Conservation (phyloP, 2,888 invertebrate species). For the Mystacides longicornis region DNA sequence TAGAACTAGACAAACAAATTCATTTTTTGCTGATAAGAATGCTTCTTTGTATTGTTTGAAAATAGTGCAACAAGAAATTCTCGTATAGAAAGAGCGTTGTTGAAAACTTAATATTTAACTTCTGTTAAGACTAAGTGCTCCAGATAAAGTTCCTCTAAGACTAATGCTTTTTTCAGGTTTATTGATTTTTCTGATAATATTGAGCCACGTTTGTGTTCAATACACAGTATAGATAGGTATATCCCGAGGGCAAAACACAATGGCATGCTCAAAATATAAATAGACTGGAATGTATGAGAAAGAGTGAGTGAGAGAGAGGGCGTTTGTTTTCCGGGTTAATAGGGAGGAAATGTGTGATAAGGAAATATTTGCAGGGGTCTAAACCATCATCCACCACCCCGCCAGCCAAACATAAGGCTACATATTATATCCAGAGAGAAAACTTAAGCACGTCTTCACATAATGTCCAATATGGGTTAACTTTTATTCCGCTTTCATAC, state of each 20-base stretch:
- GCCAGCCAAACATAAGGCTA: slow-evolving; percentile 10
- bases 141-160: no score
- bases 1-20: no score
- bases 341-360: slow-evolving; percentile 27
- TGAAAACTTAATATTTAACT: no score
- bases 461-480: slow-evolving; percentile 18
- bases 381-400: slow-evolving; percentile 14
- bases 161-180: no score
- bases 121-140: no score
- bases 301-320: slow-evolving; percentile 23
- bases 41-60: no score
- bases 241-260: slow-evolving; percentile 19
- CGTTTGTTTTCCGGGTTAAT: slow-evolving; percentile 26
- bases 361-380: slow-evolving; percentile 25
- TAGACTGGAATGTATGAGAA: slow-evolving; percentile 23
- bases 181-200: no score
- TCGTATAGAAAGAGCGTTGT: no score
- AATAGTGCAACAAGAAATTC: no score
- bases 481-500: slow-evolving; percentile 10
- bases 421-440: slow-evolving; percentile 20
- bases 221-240: no score
- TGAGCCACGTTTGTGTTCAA: no score
- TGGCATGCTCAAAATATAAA: slow-evolving; percentile 24
- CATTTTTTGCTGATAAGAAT: no score
- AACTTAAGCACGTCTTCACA: slow-evolving; percentile 21